Conservation (phyloP, 2,113 vertebrate species). For the Stegostoma tigrinum region DNA sequence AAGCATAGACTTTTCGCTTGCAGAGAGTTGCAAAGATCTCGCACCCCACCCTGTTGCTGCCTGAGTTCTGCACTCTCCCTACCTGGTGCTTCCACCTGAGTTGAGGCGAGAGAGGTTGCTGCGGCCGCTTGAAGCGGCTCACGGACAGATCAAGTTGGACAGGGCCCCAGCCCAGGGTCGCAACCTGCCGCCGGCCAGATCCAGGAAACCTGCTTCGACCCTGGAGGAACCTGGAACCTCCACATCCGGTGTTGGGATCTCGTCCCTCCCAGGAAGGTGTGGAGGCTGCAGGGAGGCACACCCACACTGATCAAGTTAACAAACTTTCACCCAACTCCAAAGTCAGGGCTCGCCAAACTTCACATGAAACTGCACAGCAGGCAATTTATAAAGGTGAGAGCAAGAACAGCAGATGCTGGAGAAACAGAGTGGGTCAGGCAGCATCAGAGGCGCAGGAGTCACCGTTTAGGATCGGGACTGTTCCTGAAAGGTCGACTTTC, state of each 20-base stretch:
- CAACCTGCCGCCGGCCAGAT: background rate
- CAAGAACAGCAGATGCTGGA: too few species aligned
- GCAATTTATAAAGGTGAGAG: too few species aligned
- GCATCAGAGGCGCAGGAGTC: too few species aligned
- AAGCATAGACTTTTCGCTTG: background rate
- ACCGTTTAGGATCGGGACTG: too few species aligned
- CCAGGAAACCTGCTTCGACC: background rate
- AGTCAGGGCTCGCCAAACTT: background rate
- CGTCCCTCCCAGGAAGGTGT: background rate
- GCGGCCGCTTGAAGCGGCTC: background rate
- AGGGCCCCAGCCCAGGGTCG: background rate
- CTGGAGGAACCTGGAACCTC: background rate
- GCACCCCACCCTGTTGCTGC: background rate
- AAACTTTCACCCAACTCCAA: background rate
- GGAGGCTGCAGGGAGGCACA: background rate
- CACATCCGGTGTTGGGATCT: background rate
- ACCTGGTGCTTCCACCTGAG: background rate
- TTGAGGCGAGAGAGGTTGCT: background rate
- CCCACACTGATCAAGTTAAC: background rate
- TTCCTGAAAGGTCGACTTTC: too few species aligned
- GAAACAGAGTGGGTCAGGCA: too few species aligned
- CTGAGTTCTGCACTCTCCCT: background rate
- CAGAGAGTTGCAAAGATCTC: background rate
- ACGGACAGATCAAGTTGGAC: too few species aligned
- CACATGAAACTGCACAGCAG: background rate